Evolutionary conservation across 2,797 vertebrate species (phyloP), one percentile per base, ranked within the genome.

Genomic region (Pogonophryne albipinna): DNA sequence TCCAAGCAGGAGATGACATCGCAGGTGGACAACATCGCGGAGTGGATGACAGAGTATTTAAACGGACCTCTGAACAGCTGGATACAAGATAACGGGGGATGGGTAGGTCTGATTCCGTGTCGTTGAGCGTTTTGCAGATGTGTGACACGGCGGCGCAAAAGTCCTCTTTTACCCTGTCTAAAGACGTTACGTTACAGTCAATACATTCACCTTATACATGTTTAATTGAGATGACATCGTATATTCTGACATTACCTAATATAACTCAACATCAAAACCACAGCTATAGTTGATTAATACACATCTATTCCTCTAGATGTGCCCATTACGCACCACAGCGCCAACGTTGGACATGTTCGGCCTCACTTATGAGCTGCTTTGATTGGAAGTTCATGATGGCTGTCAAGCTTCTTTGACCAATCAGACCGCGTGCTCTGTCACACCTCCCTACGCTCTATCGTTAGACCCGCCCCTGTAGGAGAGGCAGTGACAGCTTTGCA

Each of bases 1-100:
- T 95, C 97, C 88, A 95, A 96, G 82, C 97, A 96, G 86, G 98
- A 98, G 91, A 97, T 98, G 97, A 94, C 91, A 10, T 76, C 96
- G 60, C 97, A 98, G 42, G 98, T 99, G 91, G 96, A 98, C 90
- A 96, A 82, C 95, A 97, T 99, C 61, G 97, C 95, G 1, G 81
- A 94, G 82, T 99, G 98, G 98, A 99, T 99, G 98, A 97, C 98
- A 0, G 98, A 99, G 87, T 99, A 99, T 94, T 96, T 99, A 90
- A 97, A 98, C 87, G 95, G 96, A 84, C 96, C 97, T 78, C 96
- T 99, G 78, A 95, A 95, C 94, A 95, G 92, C 94, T 99, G 98
- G 98, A 99, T 99, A 94, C 95, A 97, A 87, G 97, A 99, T 89
- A 99, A 99, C 87, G 98, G 98, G 94, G 98, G 98, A 94, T 99